Conservation (phyloP, 1,140 invertebrate species). For the Bombyx mandarina region DNA sequence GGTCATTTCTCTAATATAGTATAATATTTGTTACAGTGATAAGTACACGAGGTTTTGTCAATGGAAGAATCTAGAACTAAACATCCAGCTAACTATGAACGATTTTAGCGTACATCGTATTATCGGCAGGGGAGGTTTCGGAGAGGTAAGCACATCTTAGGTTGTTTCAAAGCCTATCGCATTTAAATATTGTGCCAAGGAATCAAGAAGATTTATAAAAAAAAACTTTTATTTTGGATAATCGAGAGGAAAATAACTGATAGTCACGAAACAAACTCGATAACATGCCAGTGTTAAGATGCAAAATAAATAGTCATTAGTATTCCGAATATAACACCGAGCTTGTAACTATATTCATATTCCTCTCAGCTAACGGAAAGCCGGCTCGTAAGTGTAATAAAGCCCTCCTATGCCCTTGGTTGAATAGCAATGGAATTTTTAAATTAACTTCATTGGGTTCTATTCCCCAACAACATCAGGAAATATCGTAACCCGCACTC, state of each 20-base stretch:
- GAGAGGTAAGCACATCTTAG: conserved; percentile 75
- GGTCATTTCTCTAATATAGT: not conserved
- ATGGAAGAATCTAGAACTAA: conserved; percentile 99
- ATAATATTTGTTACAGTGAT: conserved; percentile 81
- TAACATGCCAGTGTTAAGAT: conserved; percentile 12
- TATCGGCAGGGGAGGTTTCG: conserved; percentile 98
- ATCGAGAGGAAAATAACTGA: conserved; percentile 1
- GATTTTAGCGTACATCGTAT: conserved; percentile 99
- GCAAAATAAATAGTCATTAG: conserved; percentile 15
- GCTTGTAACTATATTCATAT: conserved; percentile 20
- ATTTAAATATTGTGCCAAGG: too few relatives aligned
- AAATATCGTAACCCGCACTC: too few relatives aligned
- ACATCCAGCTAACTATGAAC: conserved; percentile 99
- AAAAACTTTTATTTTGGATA: too few relatives aligned
- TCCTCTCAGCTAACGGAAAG: conserved; percentile 16
- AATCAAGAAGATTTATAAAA: too few relatives aligned
- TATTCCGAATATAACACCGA: conserved; percentile 14
- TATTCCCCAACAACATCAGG: too few relatives aligned
- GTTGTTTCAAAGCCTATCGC: too few relatives aligned
- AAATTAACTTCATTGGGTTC: not conserved
- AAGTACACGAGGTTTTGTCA: conserved; percentile 99
- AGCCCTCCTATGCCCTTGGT: conserved; percentile 10
- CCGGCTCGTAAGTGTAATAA: conserved; percentile 17
- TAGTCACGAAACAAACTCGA: conserved; percentile 7
- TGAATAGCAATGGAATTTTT: conserved; percentile 19